These are phyloP conservation scores for Odontomachus brunneus DNA, from an alignment of 1,140 invertebrate genomes.

Conservation along the genomic window DNA sequence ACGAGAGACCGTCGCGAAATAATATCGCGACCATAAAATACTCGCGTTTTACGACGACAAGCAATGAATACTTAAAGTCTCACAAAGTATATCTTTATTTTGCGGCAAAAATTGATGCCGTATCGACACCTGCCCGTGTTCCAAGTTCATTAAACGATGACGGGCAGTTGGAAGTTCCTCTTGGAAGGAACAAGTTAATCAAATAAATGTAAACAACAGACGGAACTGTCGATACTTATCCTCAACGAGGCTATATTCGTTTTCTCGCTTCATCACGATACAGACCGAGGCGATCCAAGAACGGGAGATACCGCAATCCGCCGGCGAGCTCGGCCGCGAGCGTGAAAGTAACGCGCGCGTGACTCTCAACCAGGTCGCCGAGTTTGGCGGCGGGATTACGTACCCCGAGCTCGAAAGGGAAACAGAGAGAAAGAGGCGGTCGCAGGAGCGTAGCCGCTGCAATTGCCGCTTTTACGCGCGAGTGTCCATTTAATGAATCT, in stretches of 20 bases:
- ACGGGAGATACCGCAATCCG: conserved; percentile 18
- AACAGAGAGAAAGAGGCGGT: conserved; percentile 22
- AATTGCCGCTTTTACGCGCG: conserved; percentile 33
- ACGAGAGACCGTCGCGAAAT: background rate
- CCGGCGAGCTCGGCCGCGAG: background rate
- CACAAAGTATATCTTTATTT: conserved; percentile 25
- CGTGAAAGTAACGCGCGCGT: conserved; percentile 52
- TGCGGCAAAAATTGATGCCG: conserved; percentile 5
- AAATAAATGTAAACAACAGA: background rate
- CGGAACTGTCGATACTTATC: background rate
- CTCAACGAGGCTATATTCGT: background rate
- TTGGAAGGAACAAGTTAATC: background rate
- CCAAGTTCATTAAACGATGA: background rate
- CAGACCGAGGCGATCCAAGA: background rate
- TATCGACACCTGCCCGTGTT: background rate
- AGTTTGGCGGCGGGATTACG: conserved; percentile 45
- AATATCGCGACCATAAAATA: conserved; percentile 14
- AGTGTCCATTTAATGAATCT: conserved; percentile 34
- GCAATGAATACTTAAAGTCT: background rate
- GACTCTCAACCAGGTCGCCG: conserved; percentile 32
- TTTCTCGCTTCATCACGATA: conserved; percentile 8
- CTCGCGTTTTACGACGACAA: conserved; percentile 7
- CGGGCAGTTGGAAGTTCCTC: background rate
- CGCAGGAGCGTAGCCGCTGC: background rate
- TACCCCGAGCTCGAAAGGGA: conserved; percentile 26